Conservation (phyloP, 2,888 invertebrate species). For the Lycocerus yunnanus region DNA sequence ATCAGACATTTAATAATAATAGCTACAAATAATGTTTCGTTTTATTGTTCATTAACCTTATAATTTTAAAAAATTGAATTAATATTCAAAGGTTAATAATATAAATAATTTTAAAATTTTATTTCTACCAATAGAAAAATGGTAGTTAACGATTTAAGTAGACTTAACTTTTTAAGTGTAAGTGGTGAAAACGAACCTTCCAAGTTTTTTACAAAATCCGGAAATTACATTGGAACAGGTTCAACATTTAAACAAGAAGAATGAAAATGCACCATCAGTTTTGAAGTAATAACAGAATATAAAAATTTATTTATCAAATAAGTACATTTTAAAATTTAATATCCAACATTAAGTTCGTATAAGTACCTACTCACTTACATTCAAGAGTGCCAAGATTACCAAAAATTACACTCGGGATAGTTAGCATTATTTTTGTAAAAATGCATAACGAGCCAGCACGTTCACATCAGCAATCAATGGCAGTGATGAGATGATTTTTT, state of each 20-base stretch:
- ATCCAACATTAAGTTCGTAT: neutral
- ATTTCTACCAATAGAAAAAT: too few relatives aligned
- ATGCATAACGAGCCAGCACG: neutral
- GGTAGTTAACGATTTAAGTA: too few relatives aligned
- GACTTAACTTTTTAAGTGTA: too few relatives aligned
- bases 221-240: too few relatives aligned
- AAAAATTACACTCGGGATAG: neutral
- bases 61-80: too few relatives aligned
- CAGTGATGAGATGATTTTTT: neutral
- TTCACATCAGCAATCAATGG: neutral
- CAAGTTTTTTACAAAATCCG: too few relatives aligned
- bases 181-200: too few relatives aligned
- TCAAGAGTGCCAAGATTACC: neutral
- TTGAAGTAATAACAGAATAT: slow-evolving; percentile 8
- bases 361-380: neutral
- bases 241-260: neutral
- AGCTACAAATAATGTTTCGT: too few relatives aligned
- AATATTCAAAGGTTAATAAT: too few relatives aligned
- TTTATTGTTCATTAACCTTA: too few relatives aligned
- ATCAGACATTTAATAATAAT: too few relatives aligned
- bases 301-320: slow-evolving; percentile 7
- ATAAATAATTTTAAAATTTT: too few relatives aligned
- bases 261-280: neutral
- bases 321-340: slow-evolving; percentile 7
- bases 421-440: neutral